phyloP scores from a whole-genome alignment of 2,888 invertebrate genomes.

The Plagodis pulveraria region DNA sequence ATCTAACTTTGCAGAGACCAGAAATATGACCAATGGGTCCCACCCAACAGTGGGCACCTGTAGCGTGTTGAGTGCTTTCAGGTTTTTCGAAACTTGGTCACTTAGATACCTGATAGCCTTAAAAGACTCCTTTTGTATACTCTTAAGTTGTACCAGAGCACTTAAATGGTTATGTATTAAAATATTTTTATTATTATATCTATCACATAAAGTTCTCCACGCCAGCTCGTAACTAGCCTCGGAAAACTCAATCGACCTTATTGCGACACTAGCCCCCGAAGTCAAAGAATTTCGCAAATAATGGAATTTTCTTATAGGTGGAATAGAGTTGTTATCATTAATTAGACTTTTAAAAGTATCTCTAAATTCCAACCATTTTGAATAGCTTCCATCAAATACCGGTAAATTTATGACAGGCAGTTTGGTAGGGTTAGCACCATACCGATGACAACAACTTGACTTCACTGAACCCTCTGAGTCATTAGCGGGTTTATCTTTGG shows the following conservation, averaged over 20 bases:
- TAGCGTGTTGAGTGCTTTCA: conserved; percentile 1
- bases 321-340: background rate
- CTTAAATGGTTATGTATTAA: conserved; percentile 25
- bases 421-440: conserved; percentile 3
- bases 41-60: background rate
- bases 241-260: background rate
- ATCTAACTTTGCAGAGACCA: conserved; percentile 12
- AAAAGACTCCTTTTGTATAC: conserved; percentile 14
- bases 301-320: background rate
- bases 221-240: background rate
- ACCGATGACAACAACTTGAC: background rate
- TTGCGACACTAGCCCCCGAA: background rate
- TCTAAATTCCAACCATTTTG: conserved; percentile 31
- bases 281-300: background rate
- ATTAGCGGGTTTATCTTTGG: conserved; percentile 5
- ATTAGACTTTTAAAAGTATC: conserved; percentile 35
- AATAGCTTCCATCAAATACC: conserved; percentile 32
- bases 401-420: conserved; percentile 31
- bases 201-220: conserved; percentile 8
- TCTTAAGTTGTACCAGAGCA: conserved; percentile 12
- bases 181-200: conserved; percentile 18
- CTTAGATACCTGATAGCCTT: conserved; percentile 13
- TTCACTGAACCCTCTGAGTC: background rate
- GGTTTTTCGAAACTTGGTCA: conserved; percentile 9
- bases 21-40: conserved; percentile 10